phyloP scores from a whole-genome alignment of 2,888 invertebrate genomes.

The Lissonota sp. region DNA sequence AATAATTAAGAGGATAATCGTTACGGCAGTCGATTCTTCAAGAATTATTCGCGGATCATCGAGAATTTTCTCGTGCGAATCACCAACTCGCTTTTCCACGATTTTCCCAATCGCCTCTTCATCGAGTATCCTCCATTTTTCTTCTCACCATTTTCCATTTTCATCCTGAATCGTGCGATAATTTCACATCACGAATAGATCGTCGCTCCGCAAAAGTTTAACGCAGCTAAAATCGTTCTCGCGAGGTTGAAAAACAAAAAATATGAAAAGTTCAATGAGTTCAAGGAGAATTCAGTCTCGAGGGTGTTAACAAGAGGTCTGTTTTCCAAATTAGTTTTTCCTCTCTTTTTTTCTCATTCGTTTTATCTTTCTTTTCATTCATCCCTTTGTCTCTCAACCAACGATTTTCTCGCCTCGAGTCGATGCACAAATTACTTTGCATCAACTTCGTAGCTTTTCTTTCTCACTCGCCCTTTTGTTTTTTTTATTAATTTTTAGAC shows the following conservation, averaged over 20 bases:
- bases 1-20: conserved; percentile 30
- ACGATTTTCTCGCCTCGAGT: conserved; percentile 11
- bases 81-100: background rate
- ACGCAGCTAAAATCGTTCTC: background rate
- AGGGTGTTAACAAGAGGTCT: background rate
- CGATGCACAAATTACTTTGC: conserved; percentile 40
- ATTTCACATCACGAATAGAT: background rate
- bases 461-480: background rate
- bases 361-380: conserved; percentile 1
- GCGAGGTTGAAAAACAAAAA: background rate
- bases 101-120: background rate
- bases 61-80: conserved; percentile 6
- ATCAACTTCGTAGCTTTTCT: conserved; percentile 5
- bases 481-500: conserved; percentile 1
- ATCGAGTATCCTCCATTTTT: background rate
- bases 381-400: conserved; percentile 9
- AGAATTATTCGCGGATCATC: conserved; percentile 9
- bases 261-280: background rate
- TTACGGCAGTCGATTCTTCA: background rate
- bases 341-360: conserved; percentile 3
- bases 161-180: conserved; percentile 16
- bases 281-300: background rate
- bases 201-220: background rate
- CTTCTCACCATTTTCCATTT: conserved; percentile 3
- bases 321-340: conserved; percentile 40